Conservation (phyloP, 2,888 invertebrate genomes). For the Meliscaeva auricollis region DNA sequence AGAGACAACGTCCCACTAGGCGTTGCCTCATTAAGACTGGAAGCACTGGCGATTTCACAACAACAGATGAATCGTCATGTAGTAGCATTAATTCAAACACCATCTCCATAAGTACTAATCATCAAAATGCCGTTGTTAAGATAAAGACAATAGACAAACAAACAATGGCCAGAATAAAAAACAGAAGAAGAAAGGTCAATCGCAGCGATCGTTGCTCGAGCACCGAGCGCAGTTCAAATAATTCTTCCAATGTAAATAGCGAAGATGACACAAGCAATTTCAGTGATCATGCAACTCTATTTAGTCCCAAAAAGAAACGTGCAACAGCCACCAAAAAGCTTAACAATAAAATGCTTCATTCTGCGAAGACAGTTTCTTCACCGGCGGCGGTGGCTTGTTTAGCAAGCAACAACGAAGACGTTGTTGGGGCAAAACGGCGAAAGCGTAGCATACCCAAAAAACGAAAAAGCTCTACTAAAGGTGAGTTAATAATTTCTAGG, state of each 20-base stretch:
- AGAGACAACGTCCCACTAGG: slow-evolving; percentile 80
- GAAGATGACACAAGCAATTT: slow-evolving; percentile 56
- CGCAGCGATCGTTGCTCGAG: slow-evolving; percentile 68
- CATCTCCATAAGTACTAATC: slow-evolving; percentile 46
- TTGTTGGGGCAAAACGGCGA: slow-evolving; percentile 63
- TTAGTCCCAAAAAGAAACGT: slow-evolving; percentile 62
- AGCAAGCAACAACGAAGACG: slow-evolving; percentile 32
- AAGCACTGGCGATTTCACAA: slow-evolving; percentile 70
- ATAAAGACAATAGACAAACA: slow-evolving; percentile 45
- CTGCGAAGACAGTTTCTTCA: slow-evolving; percentile 31
- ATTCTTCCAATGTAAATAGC: slow-evolving; percentile 46
- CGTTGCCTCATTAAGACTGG: slow-evolving; percentile 82
- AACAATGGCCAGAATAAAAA: neutral
- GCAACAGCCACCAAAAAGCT: slow-evolving; percentile 47
- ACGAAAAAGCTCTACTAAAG: slow-evolving; percentile 67
- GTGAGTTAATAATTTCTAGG: slow-evolving; percentile 72
- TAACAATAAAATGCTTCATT: slow-evolving; percentile 46
- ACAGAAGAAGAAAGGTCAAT: slow-evolving; percentile 47
- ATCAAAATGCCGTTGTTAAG: slow-evolving; percentile 34
- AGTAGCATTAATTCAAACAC: slow-evolving; percentile 67
- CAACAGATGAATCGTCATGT: slow-evolving; percentile 71
- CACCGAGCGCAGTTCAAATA: slow-evolving; percentile 65
- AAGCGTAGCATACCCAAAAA: slow-evolving; percentile 73
- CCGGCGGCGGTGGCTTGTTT: slow-evolving; percentile 29
- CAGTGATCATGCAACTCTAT: slow-evolving; percentile 50